phyloP scores from a whole-genome alignment of 2,797 vertebrate species.

The Moxostoma hubbsi region DNA sequence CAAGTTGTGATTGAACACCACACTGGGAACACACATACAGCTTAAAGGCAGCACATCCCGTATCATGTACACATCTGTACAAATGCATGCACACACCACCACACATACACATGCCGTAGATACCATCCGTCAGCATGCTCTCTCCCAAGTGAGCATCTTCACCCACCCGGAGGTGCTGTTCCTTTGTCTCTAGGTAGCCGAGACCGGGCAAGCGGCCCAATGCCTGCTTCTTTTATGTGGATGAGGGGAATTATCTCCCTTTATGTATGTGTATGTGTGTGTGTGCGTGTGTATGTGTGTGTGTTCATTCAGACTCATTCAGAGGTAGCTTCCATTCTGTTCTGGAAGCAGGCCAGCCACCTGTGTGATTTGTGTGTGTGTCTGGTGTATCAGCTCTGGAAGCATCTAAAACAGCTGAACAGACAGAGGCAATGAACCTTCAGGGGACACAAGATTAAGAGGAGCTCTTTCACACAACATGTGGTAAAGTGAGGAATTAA shows the following conservation, averaged over 20 bases:
- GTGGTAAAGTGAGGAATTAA: constrained; percentile 59
- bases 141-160: constrained; percentile 79
- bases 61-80: constrained; percentile 49
- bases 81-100: constrained; percentile 48
- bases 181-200: constrained; percentile 80
- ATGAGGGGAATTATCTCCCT: constrained; percentile 74
- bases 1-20: constrained; percentile 73
- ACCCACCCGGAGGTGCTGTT: constrained; percentile 77
- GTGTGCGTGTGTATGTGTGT: constrained; percentile 43
- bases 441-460: constrained; percentile 61
- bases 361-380: constrained; percentile 61
- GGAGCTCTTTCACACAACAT: constrained; percentile 45
- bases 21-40: constrained; percentile 67
- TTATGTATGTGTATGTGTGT: constrained; percentile 53
- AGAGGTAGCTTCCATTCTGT: constrained; percentile 71
- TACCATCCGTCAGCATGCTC: constrained; percentile 81
- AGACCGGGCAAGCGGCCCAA: constrained; percentile 76
- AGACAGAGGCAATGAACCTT: constrained; percentile 54
- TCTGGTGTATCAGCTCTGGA: constrained; percentile 60
- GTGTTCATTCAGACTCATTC: constrained; percentile 66
- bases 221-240: constrained; percentile 85
- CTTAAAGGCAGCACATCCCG: constrained; percentile 61
- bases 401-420: constrained; percentile 66
- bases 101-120: constrained; percentile 61
- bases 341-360: constrained; percentile 71